phyloP scores from a whole-genome alignment of 53 echinoderm and acorn worm genomes.

The Pentamera pediparva region DNA sequence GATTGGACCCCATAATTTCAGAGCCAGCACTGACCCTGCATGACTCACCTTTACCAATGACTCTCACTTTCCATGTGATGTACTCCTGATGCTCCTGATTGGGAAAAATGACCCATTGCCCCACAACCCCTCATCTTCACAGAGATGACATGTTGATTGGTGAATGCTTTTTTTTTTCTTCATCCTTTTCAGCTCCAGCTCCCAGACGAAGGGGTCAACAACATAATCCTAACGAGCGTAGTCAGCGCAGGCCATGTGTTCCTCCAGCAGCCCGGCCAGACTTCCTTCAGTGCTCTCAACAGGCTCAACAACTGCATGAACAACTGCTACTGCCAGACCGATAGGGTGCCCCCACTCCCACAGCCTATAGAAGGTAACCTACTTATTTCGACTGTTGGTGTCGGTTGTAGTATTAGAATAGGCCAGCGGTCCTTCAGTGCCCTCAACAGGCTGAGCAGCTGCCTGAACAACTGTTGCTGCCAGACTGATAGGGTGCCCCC shows the following conservation, averaged over 20 bases:
- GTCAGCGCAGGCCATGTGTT: conserved; percentile 89
- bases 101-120: too few species aligned
- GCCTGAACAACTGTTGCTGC: conserved; percentile 68
- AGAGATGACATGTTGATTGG: too few species aligned
- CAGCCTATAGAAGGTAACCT: conserved; percentile 82
- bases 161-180: too few species aligned
- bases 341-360: conserved; percentile 72
- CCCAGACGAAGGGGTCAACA: conserved; percentile 70
- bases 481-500: conserved; percentile 57
- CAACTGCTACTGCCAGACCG: conserved; percentile 62
- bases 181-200: conserved; percentile 58
- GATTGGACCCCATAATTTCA: too few species aligned
- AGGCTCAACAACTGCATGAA: conserved; percentile 75
- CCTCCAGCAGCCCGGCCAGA: conserved; percentile 89
- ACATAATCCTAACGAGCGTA: conserved; percentile 76
- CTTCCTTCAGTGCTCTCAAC: conserved; percentile 64
- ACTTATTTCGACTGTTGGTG: not conserved
- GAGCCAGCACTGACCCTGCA: too few species aligned
- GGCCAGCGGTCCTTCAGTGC: conserved; percentile 67
- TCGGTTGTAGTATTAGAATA: not conserved
- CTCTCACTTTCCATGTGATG: too few species aligned
- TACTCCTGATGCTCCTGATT: too few species aligned
- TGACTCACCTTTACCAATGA: too few species aligned
- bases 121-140: too few species aligned
- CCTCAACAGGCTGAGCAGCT: conserved; percentile 55